A percentile compares a stretch with the other conserved stretches of the same genome.
Conservation (phyloP, 2,888 invertebrate genomes). For the Diploptera punctata region DNA sequence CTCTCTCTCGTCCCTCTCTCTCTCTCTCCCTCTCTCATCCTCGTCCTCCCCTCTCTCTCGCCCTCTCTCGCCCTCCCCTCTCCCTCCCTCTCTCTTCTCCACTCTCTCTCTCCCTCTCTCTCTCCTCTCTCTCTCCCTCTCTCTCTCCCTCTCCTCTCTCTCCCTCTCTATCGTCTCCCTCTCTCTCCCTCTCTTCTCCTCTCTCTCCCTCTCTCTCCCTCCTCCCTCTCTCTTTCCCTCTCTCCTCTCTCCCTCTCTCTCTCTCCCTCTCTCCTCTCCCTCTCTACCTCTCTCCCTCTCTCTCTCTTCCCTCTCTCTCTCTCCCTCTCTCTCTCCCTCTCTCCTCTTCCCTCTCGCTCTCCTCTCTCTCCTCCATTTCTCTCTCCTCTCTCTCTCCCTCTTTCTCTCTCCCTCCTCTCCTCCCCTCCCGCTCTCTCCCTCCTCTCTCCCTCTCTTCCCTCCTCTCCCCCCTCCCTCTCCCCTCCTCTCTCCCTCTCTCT, state of each 20-base stretch:
- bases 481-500: background rate
- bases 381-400: too few species aligned
- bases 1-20: background rate
- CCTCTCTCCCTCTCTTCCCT: conserved; percentile 7
- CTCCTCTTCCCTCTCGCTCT: background rate
- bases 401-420: too few species aligned
- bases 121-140: conserved; percentile 15
- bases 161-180: background rate
- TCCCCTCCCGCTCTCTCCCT: too few species aligned
- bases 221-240: background rate
- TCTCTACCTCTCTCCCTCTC: background rate
- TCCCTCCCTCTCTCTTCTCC: background rate
- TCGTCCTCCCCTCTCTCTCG: too few species aligned
- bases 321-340: background rate
- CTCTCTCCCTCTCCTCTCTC: too few species aligned
- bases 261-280: background rate
- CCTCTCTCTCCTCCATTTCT: too few species aligned
- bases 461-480: background rate
- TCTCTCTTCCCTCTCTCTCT: background rate
- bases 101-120: conserved; percentile 9
- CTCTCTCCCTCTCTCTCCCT: background rate
- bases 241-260: background rate
- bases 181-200: background rate
- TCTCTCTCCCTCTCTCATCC: too few species aligned
- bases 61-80: too few species aligned